Evolutionary conservation across 64 coral and sea anemone species (phyloP), one percentile per base, ranked within the genome.

Genomic region (Acropora tenuis): DNA sequence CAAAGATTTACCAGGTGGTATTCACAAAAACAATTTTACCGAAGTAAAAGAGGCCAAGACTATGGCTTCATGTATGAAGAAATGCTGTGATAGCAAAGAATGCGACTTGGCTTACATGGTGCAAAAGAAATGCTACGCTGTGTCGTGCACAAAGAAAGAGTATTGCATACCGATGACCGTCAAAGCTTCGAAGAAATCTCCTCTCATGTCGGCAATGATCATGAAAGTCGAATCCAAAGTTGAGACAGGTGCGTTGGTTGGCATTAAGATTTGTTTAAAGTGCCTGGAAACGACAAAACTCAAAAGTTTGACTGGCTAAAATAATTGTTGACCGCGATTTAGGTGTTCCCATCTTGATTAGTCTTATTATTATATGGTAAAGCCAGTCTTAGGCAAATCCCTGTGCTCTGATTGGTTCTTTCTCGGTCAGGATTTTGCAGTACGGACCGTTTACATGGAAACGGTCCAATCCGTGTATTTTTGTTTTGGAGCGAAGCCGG

Each of bases 11-110:
- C 44, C 80, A 10, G 82, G 94, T 11, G 61, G 77, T 66, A 86
- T 92, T 58, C 76, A 82, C 48, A 90, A 89, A 30, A 90, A 90
- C 47, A 98, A 93, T 40, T 98, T 95, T 13, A 98, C 94, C 6
- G 18, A 90, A 30, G 82, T 92, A 19, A 82, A 95, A 2, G 75
- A 91, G 10, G 94, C 88, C 0, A 80, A 90, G 6, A 77, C 80
- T 9, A 98, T 98, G 96, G 80, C 82, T 18, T 84, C 93, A 43
- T 98, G 96, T 46, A 93, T 98, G 87, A 81, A 89, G 49, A 90
- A 88, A 61, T 98, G 96, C 47, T 98, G 96, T 45, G 82, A 93
- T 18, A 67, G 82, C 18, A 98, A 83, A 53, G 92, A 83, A 43
- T 98, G 96, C n/a, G 94, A 98, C 48, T 48, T 95, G 1, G 96